Percentiles rank a stretch among this genome's conserved stretches.
These are phyloP conservation scores for Mythimna albipuncta DNA, from an alignment of 2,888 invertebrate genomes.

Conservation along the genomic window DNA sequence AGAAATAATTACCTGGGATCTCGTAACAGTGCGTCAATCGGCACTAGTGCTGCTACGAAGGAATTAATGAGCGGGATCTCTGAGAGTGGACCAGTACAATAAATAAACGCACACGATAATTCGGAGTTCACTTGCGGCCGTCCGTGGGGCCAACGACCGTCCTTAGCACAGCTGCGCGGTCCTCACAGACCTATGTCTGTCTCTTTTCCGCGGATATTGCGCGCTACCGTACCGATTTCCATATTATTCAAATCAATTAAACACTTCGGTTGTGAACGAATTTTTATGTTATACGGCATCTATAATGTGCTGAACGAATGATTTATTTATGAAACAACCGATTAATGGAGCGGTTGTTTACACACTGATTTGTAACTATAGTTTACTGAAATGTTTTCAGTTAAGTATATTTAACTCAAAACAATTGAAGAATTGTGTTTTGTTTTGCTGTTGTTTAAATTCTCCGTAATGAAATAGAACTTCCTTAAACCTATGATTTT, in stretches of 20 bases:
- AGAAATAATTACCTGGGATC: slow-evolving; percentile 63
- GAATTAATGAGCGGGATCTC: slow-evolving; percentile 69
- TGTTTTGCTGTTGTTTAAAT: not conserved
- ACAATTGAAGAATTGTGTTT: not conserved
- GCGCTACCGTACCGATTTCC: slow-evolving; percentile 72
- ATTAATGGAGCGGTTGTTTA: slow-evolving; percentile 41
- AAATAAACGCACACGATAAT: slow-evolving; percentile 83
- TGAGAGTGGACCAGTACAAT: slow-evolving; percentile 68
- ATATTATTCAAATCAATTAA: slow-evolving; percentile 72
- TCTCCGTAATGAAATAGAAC: not conserved
- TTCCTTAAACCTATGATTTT: not conserved
- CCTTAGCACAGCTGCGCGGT: slow-evolving; percentile 87
- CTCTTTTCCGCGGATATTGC: slow-evolving; percentile 81
- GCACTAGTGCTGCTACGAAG: slow-evolving; percentile 64
- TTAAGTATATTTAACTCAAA: not conserved
- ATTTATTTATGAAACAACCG: slow-evolving; percentile 60
- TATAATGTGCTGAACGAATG: slow-evolving; percentile 55
- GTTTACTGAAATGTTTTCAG: slow-evolving; percentile 12
- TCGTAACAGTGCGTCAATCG: slow-evolving; percentile 59
- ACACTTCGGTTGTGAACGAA: slow-evolving; percentile 63
- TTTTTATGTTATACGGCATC: slow-evolving; percentile 62
- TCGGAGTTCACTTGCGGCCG: slow-evolving; percentile 90
- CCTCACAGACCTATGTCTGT: slow-evolving; percentile 78
- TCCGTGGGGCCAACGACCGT: slow-evolving; percentile 89
- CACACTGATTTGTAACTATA: slow-evolving; percentile 36